A percentile compares a stretch with the other conserved stretches of the same genome.
Conservation (phyloP, 1,140 invertebrate species). For the Leptonema lineaticorne region DNA sequence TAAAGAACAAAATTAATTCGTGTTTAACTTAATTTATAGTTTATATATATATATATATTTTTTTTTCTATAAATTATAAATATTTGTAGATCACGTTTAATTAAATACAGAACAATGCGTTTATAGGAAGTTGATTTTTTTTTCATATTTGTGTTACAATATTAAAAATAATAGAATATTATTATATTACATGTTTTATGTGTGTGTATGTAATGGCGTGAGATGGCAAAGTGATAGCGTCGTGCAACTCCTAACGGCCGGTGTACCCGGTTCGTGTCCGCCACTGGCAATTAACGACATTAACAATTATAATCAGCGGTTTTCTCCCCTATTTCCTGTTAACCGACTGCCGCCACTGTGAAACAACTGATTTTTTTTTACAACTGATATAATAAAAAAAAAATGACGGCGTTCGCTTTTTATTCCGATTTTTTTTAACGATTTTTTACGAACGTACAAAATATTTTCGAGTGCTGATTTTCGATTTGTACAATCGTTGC, state of each 20-base stretch:
- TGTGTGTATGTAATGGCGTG: conserved; percentile 8
- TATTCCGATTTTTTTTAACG: background rate
- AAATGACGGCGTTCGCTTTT: background rate
- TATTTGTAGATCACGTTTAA: too few species aligned
- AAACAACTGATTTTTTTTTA: conserved; percentile 1
- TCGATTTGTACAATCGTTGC: background rate
- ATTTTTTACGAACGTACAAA: background rate
- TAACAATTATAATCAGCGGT: conserved; percentile 26
- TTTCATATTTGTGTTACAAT: too few species aligned
- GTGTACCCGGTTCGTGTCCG: conserved; percentile 11
- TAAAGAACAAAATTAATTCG: too few species aligned
- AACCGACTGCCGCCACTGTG: background rate
- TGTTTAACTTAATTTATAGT: too few species aligned
- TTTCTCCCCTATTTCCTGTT: conserved; percentile 23
- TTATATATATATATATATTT: too few species aligned
- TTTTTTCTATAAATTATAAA: too few species aligned
- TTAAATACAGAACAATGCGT: too few species aligned
- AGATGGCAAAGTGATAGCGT: conserved; percentile 1
- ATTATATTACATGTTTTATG: too few species aligned
- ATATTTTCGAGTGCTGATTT: background rate
- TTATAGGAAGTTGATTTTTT: too few species aligned
- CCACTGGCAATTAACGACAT: conserved; percentile 24
- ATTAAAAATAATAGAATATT: too few species aligned
- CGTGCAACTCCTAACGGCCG: conserved; percentile 9
- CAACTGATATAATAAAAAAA: background rate